Evolutionary conservation across 2,113 vertebrate species (phyloP), one percentile per base, ranked within the genome.

Genomic region (Festucalex cinctus): DNA sequence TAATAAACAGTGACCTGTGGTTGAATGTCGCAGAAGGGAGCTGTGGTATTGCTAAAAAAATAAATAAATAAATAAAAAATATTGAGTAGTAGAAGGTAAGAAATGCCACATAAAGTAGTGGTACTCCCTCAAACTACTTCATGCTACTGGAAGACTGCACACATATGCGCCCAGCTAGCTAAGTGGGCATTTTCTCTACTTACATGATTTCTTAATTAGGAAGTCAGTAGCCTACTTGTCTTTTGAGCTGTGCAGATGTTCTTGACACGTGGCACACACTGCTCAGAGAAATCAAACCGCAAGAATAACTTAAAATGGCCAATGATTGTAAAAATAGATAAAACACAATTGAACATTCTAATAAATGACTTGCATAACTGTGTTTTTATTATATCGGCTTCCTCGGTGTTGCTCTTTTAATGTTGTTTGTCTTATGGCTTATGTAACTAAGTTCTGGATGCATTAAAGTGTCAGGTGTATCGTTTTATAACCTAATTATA

Each of bases 271-370:
- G 64, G 65, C 26, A n/a, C 41, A 57, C 8, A 60, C 57, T 14
- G 17, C 16, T 14, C 41, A 35, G 24, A 61, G 69, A 70, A 65
- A 74, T 26, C 6, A 16, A 73, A 70, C 35, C 59, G 28, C 60
- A 82, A 70, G 26, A 65, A 70, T 65, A 81, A 75, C 71, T 65
- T 67, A 54, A 43, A 43, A 22, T 46, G 44, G 46, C 16, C 5
- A 12, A 37, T 44, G 10, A 60, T 71, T 74, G 43, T 68, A 44
- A 63, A 70, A 63, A 69, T 39, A 71, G 61, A 74, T 74, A 8
- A 71, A 81, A 65, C 49, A 3, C 28, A 16, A 35, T 44, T 76
- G 63, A 5, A 39, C 49, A 43, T 61, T 68, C 71, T 65, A 79
- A 70, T 74, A 22, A 77, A 65, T 14, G 6, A 48, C 43, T 58